phyloP scores from a whole-genome alignment of 2,888 invertebrate species.

The Leptopilina drosophilae region DNA sequence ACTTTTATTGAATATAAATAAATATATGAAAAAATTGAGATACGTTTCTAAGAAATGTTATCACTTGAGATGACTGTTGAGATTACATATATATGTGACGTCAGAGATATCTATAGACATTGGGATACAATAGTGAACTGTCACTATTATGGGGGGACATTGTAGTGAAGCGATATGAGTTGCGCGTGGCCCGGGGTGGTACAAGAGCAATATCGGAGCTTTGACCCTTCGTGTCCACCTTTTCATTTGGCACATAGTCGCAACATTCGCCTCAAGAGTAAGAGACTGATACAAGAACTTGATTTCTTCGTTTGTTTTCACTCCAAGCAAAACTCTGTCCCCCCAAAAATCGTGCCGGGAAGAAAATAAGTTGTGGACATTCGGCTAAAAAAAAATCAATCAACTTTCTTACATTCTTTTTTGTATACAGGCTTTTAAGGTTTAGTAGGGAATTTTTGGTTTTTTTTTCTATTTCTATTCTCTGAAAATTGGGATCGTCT shows the following conservation, averaged over 20 bases:
- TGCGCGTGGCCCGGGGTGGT: constrained; percentile 70
- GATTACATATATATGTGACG: constrained; percentile 53
- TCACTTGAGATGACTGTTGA: constrained; percentile 24
- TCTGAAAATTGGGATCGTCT: too few species aligned
- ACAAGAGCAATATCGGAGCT: constrained; percentile 72
- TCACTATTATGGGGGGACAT: constrained; percentile 71
- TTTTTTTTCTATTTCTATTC: too few species aligned
- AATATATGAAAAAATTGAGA: background rate
- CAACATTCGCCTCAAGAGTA: constrained; percentile 36
- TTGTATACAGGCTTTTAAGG: background rate
- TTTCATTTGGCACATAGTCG: constrained; percentile 42
- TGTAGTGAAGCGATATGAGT: constrained; percentile 70
- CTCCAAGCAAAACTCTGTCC: constrained; percentile 50
- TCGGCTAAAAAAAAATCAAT: background rate
- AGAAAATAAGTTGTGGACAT: background rate
- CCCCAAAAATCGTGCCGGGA: background rate
- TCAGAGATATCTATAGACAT: constrained; percentile 65
- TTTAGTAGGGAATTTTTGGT: background rate
- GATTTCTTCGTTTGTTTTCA: constrained; percentile 50
- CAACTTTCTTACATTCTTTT: background rate
- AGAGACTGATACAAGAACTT: constrained; percentile 38
- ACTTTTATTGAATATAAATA: background rate
- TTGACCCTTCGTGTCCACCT: constrained; percentile 36
- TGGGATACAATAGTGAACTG: constrained; percentile 70
- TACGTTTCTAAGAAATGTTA: background rate